Evolutionary conservation across 2,113 vertebrate genomes (phyloP), one percentile per base, ranked within the genome.

Genomic region (Asarcornis scutulata): DNA sequence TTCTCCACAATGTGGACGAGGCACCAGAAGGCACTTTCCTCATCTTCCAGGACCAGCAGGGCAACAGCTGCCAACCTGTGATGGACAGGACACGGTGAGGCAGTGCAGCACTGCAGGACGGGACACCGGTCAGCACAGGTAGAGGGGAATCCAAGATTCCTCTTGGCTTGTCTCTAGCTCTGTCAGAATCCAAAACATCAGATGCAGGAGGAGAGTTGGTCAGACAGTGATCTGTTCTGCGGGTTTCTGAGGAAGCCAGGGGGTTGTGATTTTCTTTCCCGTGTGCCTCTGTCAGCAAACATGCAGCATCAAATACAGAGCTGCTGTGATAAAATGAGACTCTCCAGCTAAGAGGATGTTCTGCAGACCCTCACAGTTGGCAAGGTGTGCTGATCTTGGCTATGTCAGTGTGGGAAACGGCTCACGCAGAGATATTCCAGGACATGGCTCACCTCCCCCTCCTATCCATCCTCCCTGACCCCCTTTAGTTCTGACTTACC

Each of bases 21-120:
- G 93, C 99, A 99, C 99, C 99, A 99, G 97, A 99, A 99, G 55
- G 99, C 98, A 5, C 98, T 98, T 88, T 99, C 99, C 52, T 99
- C 99, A 34, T 98, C 98, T 89, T 98, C 98, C 36, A 99, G 97
- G 34, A 99, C 97, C 62, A 99, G 96, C 17, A 99, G 98, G 22
- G 99, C 98, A 6, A 99, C 95, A 91, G 99, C 99, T 0, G 99
- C 99, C 97, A 99, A 75, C 93, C 99, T 99, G 96, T 26, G 67
- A 94, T 9, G 27, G 46, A 86, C 23, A 88, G 94, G 58, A 93
- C 17, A 88, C 2, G 5, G 9, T 84, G 16, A 96, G 40, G 17
- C 22, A 96, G 90, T 50, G 22, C 46, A 58, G 4, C 18, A 36
- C 22, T 53, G 56, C 32, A 72, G n/a, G 13, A 87, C 13, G 10